Evolutionary conservation across 1,140 invertebrate species (phyloP).

Genomic region (Amphibalanus amphitrite): DNA sequence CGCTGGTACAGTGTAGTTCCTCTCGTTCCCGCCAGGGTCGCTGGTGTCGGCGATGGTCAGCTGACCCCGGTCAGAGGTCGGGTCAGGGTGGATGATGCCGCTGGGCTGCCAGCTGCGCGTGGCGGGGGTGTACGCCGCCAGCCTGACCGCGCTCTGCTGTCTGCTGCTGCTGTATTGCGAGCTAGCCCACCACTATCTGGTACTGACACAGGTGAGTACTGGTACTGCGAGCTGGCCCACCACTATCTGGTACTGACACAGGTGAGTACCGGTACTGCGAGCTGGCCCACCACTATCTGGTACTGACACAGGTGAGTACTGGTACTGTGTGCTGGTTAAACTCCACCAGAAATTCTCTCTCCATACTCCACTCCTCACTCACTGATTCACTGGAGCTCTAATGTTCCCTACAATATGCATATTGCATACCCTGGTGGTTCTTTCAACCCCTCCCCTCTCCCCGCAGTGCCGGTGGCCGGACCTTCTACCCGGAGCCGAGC

Average conservation of each 20-base stretch:
- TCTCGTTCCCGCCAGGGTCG: background rate
- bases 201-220: slow-evolving; percentile 38
- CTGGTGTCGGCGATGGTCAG: background rate
- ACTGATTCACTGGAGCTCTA: too few relatives aligned
- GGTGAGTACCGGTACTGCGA: slow-evolving; percentile 8
- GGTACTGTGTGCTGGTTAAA: too few relatives aligned
- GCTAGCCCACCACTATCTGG: slow-evolving; percentile 48
- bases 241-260: background rate
- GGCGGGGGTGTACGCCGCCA: background rate
- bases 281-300: slow-evolving; percentile 4
- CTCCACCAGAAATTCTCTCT: too few relatives aligned
- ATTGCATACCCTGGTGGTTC: too few relatives aligned
- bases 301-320: too few relatives aligned
- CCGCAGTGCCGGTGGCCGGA: too few relatives aligned
- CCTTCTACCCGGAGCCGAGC: too few relatives aligned
- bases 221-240: too few relatives aligned
- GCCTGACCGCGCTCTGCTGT: background rate
- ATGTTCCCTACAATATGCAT: too few relatives aligned
- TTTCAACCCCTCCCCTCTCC: too few relatives aligned
- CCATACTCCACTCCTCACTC: too few relatives aligned
- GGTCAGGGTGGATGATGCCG: background rate
- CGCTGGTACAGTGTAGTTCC: too few relatives aligned
- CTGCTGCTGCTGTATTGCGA: slow-evolving; percentile 37
- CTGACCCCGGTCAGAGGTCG: background rate
- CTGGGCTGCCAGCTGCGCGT: background rate